Base-by-base conservation (phyloP, 2,113 vertebrate genomes). In the Rhizomys pruinosus region DNA sequence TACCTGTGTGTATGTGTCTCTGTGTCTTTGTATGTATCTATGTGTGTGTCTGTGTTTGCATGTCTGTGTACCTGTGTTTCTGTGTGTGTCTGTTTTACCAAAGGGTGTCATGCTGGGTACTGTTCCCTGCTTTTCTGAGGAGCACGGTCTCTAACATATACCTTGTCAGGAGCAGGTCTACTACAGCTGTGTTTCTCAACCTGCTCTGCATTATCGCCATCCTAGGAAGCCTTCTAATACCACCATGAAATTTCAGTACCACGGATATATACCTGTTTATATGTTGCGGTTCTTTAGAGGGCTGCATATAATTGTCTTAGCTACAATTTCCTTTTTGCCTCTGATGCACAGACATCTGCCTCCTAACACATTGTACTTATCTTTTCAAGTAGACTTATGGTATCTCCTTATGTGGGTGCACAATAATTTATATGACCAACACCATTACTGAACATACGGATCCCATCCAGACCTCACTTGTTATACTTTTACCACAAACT, bases 381-480 rank as follows among this genome's bases (percentile, higher is more conserved):
- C 64, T 42, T 37, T 87, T 63, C 73, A 39, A 57, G 23, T 19
- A 73, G 71, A n/a, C 80, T 80, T 39, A 27, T 64, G 61, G 1
- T 74, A 19, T 80, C 82, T 94, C n/a, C 16, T 63, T 63, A 23
- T 52, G 27, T 81, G 85, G 37, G 6, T 37, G 2, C 42, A 7
- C 44, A 37, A 17, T 69, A 42, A 55, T 76, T 69, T 92, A 37
- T 69, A 25, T 82, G 42, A 68, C 37, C 16, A 69, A 13, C 17
- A 15, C 16, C 42, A 1, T 22, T 42, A 34, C 77, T 66, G n/a
- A 92, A 89, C 64, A 27, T 13, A 27, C 76, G 47, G 42, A 11
- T 74, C 69, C 23, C 78, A 59, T 95, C 68, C 25, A 79, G 27
- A 69, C 92, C 87, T 94, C 57, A 17, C 59, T 85, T 68, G 13